Base-by-base conservation (phyloP, 2,888 invertebrate genomes). In the Zaprionus lineosus region DNA sequence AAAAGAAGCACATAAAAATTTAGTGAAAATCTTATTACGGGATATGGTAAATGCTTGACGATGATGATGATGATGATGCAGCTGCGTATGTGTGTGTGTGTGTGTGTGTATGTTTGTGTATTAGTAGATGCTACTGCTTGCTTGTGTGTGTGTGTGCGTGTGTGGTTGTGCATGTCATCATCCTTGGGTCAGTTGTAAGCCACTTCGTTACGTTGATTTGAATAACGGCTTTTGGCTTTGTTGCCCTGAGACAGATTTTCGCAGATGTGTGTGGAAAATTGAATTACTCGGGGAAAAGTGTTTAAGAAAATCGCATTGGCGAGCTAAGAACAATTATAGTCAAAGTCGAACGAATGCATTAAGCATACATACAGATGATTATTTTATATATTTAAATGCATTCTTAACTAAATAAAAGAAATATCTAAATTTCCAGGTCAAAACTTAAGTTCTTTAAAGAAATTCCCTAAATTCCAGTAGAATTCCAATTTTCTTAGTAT, bases 201-300 rank as follows among this genome's bases (percentile, higher is more conserved):
- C 58, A 66, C 47, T 68, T 60, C 59, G 61, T 66, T 82, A 69
- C 78, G 69, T 65, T 64, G 86, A 82, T 84, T 84, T 66, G 72
- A 68, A 65, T 74, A 75, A 70, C 55, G 69, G 67, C 62, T 69
- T 57, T 69, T 61, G 64, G 59, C 60, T 61, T 67, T 60, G 24
- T 24, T 37, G 60, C 50, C 37, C 50, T 36, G 26, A 40, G 39
- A 36, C 26, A 52, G 66, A 62, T 66, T 66, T 56, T 16, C 12
- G 1, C 43, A 41, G 43, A 34, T 55, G 55, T 55, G 24, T 19
- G 33, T 14, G 28, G 14, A 36, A 48, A 72, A 68, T 72, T 66
- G 60, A 72, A 68, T 68, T 51, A 43, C 47, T 57, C 26, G 16
- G 8, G n/a, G 12, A 33, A 53, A 66, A 37, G n/a, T 43, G 8